These are phyloP conservation scores for Phyllotis vaccarum DNA, from an alignment of 2,797 vertebrate species.

Conservation along the genomic window DNA sequence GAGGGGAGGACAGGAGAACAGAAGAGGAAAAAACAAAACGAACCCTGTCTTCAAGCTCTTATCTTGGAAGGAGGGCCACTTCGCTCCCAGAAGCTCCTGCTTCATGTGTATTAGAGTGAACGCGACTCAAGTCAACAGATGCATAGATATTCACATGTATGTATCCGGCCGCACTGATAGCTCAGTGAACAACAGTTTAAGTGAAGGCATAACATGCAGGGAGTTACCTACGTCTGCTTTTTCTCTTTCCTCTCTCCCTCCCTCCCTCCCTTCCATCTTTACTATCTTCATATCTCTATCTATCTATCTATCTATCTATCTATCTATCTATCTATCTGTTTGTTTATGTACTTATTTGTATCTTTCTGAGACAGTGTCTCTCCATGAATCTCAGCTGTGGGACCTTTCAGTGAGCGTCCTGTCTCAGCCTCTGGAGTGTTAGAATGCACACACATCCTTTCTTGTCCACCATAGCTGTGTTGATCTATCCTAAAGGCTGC, in stretches of 20 bases:
- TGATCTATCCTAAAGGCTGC: background rate
- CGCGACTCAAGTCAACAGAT: background rate
- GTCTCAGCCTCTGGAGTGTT: background rate
- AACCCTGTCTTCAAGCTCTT: background rate
- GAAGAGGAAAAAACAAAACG: background rate
- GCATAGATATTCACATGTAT: too few species aligned
- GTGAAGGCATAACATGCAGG: background rate
- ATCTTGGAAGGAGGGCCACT: background rate
- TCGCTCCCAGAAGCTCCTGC: background rate
- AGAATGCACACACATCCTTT: accelerated
- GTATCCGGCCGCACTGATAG: too few species aligned
- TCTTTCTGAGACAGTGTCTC: background rate
- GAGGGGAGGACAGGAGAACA: too few species aligned
- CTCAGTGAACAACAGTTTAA: background rate
- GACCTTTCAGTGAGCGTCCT: background rate
- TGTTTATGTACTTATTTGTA: too few species aligned
- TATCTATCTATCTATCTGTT: background rate
- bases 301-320: background rate
- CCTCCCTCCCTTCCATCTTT: background rate
- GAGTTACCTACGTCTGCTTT: background rate
- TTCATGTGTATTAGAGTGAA: background rate
- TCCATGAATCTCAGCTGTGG: background rate
- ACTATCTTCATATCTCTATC: background rate
- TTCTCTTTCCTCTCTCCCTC: background rate
- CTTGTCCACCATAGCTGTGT: background rate